Evolutionary conservation across 1,140 invertebrate genomes (phyloP).

Genomic region (Diorhabda sublineata): DNA sequence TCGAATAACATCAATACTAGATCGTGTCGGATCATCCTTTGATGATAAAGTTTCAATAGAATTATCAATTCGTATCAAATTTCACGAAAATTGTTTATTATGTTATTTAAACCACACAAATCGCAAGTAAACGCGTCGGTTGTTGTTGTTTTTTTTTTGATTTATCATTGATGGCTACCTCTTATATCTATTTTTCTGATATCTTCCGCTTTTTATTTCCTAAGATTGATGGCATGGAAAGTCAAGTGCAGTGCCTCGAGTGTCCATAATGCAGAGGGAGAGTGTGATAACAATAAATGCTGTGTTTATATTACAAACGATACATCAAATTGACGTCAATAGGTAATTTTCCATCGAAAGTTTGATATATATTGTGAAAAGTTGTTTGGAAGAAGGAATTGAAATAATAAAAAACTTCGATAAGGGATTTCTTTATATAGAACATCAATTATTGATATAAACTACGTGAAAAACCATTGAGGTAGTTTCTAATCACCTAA

Average conservation of each 20-base stretch:
- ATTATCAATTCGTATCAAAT: no score
- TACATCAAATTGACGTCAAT: constrained; percentile 10
- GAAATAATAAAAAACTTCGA: no score
- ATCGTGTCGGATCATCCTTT: not conserved
- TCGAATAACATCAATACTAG: constrained; percentile 18
- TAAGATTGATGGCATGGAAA: constrained; percentile 15
- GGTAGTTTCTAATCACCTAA: no score
- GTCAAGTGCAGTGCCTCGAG: constrained; percentile 6
- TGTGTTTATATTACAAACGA: constrained; percentile 11
- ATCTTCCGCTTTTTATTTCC: not conserved
- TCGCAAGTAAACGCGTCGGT: no score
- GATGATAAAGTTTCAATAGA: no score
- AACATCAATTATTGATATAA: no score
- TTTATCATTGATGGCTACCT: constrained; percentile 7
- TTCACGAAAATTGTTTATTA: no score
- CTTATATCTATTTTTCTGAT: constrained; percentile 3
- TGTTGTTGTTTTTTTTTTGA: not conserved
- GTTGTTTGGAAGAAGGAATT: no score
- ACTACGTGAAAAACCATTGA: no score
- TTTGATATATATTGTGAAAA: no score
- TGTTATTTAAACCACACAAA: no score
- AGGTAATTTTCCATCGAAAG: not conserved
- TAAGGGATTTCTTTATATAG: no score
- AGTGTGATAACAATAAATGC: constrained; percentile 9
- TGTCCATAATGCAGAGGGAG: constrained; percentile 15